Evolutionary conservation across 2,113 vertebrate species (phyloP).

Genomic region (Charina bottae): DNA sequence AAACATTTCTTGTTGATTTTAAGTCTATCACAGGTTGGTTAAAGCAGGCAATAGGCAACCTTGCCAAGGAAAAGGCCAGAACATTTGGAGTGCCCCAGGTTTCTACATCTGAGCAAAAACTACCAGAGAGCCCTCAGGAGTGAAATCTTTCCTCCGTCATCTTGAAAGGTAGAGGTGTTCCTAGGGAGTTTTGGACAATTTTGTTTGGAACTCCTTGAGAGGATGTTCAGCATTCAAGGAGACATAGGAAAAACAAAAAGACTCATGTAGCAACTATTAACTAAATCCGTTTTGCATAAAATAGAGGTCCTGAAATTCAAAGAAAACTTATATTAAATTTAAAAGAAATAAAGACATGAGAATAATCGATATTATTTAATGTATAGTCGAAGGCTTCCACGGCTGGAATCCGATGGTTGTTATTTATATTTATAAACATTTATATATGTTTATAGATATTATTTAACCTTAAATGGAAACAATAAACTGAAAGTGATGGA

Average conservation of each 20-base stretch:
- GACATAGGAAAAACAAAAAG: background rate
- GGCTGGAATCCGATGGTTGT: too few relatives aligned
- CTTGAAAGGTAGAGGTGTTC: background rate
- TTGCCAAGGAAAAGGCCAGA: background rate
- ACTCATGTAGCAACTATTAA: background rate
- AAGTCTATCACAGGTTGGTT: background rate
- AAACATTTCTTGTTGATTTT: slow-evolving; percentile 1
- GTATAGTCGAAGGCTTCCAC: too few relatives aligned
- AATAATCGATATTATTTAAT: background rate
- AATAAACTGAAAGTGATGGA: background rate
- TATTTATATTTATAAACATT: too few relatives aligned
- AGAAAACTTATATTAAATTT: background rate
- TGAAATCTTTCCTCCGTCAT: background rate
- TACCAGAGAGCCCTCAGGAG: background rate
- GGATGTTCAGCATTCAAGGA: background rate
- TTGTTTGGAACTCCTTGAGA: background rate
- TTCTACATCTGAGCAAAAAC: background rate
- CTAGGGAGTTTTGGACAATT: background rate
- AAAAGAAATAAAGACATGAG: background rate
- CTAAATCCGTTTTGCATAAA: background rate
- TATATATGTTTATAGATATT: too few relatives aligned
- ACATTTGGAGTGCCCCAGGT: background rate
- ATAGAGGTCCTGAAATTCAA: background rate
- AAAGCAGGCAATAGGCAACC: background rate
- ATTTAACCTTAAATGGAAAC: background rate